These are phyloP conservation scores for Aspiorhynchus laticeps DNA, from an alignment of 2,113 vertebrate species.

Conservation along the genomic window DNA sequence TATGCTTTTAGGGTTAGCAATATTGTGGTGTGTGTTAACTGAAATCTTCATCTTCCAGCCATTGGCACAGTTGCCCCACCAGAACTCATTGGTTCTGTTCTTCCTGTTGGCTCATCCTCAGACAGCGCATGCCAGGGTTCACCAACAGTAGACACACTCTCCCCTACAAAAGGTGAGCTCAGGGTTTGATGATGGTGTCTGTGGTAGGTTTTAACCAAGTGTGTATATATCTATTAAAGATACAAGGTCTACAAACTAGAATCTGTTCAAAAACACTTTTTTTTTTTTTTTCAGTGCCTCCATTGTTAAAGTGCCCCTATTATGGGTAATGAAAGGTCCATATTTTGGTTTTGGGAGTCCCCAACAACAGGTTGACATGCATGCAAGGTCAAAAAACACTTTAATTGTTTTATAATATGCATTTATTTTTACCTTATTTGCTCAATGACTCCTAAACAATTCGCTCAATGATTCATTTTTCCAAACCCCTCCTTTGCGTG, in stretches of 20 bases:
- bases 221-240: neutral
- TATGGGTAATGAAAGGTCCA: too few relatives aligned
- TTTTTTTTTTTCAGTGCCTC: too few relatives aligned
- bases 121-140: constrained; percentile 61
- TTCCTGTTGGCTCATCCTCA: constrained; percentile 66
- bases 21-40: neutral
- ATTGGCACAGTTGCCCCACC: constrained; percentile 64
- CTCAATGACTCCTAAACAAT: too few relatives aligned
- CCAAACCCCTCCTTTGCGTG: too few relatives aligned
- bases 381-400: too few relatives aligned
- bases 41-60: constrained; percentile 54
- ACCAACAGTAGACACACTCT: constrained; percentile 45
- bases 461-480: too few relatives aligned
- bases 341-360: too few relatives aligned
- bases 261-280: too few relatives aligned
- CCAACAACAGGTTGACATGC: too few relatives aligned
- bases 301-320: too few relatives aligned
- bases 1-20: neutral
- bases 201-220: neutral
- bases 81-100: constrained; percentile 59
- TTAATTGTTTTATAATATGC: too few relatives aligned
- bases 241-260: neutral
- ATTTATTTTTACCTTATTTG: too few relatives aligned
- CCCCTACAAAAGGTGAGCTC: constrained; percentile 59
- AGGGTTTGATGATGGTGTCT: neutral